A percentile compares a stretch with the other conserved stretches of the same genome.
Evolutionary conservation across 2,888 invertebrate species (phyloP).

Genomic region (Panorpa germanica): DNA sequence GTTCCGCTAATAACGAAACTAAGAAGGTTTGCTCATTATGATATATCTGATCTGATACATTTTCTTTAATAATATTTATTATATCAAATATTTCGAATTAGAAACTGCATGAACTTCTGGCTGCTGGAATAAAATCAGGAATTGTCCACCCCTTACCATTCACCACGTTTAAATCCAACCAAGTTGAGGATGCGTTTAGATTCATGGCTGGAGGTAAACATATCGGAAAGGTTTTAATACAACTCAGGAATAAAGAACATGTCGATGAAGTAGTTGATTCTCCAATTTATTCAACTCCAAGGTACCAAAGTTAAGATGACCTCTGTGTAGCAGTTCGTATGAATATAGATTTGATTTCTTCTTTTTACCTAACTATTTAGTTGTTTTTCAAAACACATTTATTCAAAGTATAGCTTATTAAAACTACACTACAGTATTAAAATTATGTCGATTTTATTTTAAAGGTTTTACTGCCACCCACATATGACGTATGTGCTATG

Average conservation of each 20-base stretch:
- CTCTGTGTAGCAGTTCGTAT: too few relatives aligned
- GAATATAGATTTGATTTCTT: too few relatives aligned
- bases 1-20: conserved; percentile 28
- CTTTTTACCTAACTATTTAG: too few relatives aligned
- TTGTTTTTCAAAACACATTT: too few relatives aligned
- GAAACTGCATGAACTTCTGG: conserved; percentile 31
- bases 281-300: conserved; percentile 18
- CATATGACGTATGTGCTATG: conserved; percentile 36
- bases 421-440: too few relatives aligned
- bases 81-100: conserved; percentile 13
- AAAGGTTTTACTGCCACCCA: conserved; percentile 19
- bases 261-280: conserved; percentile 17
- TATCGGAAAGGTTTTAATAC: conserved; percentile 47
- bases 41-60: background rate
- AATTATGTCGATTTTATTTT: too few relatives aligned
- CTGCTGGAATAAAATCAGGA: conserved; percentile 42
- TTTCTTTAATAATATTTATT: conserved; percentile 1
- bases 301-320: too few relatives aligned
- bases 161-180: conserved; percentile 39
- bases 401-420: too few relatives aligned
- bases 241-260: conserved; percentile 50
- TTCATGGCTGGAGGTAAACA: conserved; percentile 52
- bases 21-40: conserved; percentile 24
- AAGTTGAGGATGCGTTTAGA: conserved; percentile 54
- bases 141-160: conserved; percentile 47